Evolutionary conservation across 2,888 invertebrate genomes (phyloP), one percentile per base, ranked within the genome.

Genomic region (Stenurella melanura): DNA sequence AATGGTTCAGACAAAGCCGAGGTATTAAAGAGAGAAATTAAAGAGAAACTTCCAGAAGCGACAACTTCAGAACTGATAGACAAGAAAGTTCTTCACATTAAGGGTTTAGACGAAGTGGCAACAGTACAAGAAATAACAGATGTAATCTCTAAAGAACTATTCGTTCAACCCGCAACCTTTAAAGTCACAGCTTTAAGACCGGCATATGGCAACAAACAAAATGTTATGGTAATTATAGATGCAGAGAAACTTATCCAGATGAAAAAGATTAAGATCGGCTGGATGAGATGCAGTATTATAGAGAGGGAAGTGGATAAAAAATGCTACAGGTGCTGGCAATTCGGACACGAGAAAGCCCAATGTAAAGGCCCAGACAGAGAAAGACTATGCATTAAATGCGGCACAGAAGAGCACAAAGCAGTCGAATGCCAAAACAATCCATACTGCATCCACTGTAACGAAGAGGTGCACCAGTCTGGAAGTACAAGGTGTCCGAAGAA

Each of bases 311-410:
- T 9, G 19, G 75, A 77, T 4, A 19, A 10, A 9, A 80, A 69
- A 66, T 83, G 81, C 42, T 75, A 54, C n/a, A 80, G 74, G 63
- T 83, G 79, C 66, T 81, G 78, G 80, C 57, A 67, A 30, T 54
- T 74, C 10, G 80, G 81, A 0, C 80, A 79, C 63, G 50, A 21
- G 7, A 80, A 74, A 38, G 38, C 54, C 3, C 42, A 75, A 11
- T 83, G 82, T 30, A 78, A 56, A 18, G 80, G 78, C 9, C 78
- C 77, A 1, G 77, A 83, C 30, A 71, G 79, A 17, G 54, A 63
- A 21, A 56, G 72, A 5, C 34, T 73, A 11, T 81, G 76, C 67
- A 30, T 77, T 9, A 77, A 77, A 21, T 81, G 81, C 50, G 68
- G 74, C 10, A 60, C 75, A 18, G 74, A 68, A 19, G 80, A 72